Evolutionary conservation across 2,797 vertebrate species (phyloP), one percentile per base, ranked within the genome.

Genomic region (Pristis pectinata): DNA sequence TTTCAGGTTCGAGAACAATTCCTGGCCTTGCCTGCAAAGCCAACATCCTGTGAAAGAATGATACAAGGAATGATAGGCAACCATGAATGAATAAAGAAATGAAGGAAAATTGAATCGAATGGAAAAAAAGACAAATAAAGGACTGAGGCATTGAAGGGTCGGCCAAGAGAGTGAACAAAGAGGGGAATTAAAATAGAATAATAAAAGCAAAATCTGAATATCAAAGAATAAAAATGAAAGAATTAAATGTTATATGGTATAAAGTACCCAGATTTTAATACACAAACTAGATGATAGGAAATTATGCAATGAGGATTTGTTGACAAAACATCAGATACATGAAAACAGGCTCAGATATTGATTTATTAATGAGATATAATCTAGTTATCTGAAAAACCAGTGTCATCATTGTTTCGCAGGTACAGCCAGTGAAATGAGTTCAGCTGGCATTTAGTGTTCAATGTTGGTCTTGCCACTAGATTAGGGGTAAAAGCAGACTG

Each of bases 361-460:
- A 92, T 92, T 44, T 92, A 70, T 92, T 92, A 89, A 67, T 44
- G 0, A 91, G 61, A 41, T 24, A 44, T 70, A 92, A 92, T 92
- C 61, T 92, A 27, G 59, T 37, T 67, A 56, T 27, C 34, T 34
- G 61, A 7, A 56, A 64, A 2, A 92, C 49, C 37, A 92, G 37
- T 4, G 44, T 67, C 17, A 64, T 70, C 56, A 17, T 59, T 27
- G 56, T 15, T 24, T 56, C 59, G 53, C 19, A 56, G 17, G 17
- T 61, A 89, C 10, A 59, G 2, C 44, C 41, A 82, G 41, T 22
- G 11, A 80, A 80, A 44, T 37, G 17, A n/a, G 6, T 92, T 67
- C 34, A 37, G 61, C 89, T 67, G 17, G 34, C 9, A 41, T 11
- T 70, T 70, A 22, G 41, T 37, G 37, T 70, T 1, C 22, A 92